Evolutionary conservation across 92 coral and sea anemone genomes (phyloP).

Genomic region (Ricordea florida): DNA sequence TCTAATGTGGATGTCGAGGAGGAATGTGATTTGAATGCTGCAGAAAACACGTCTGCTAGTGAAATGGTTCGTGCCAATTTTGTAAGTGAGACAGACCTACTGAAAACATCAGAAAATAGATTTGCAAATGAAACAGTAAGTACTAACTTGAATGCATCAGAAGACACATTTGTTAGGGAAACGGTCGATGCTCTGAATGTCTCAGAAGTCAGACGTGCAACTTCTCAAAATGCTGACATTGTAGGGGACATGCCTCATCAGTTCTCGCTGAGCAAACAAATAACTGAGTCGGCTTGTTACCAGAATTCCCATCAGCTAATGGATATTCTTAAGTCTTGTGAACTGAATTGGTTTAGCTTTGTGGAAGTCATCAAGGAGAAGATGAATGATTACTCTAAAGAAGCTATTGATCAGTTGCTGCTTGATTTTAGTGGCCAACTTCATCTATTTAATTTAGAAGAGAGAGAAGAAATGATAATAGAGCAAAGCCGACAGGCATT

Average conservation of each 20-base stretch:
- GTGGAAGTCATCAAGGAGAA: constrained; percentile 34
- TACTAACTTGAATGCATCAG: background rate
- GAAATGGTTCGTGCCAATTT: too few relatives aligned
- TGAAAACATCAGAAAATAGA: background rate
- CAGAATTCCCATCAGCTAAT: constrained; percentile 35
- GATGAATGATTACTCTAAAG: constrained; percentile 7
- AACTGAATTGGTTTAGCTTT: constrained; percentile 31
- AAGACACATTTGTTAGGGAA: too few relatives aligned
- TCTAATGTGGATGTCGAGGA: constrained; percentile 1
- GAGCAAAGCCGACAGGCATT: constrained; percentile 23
- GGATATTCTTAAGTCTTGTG: constrained; percentile 13
- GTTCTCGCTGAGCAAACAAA: constrained; percentile 30
- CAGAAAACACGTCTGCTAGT: too few relatives aligned
- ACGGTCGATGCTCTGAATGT: too few relatives aligned
- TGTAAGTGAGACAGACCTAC: background rate
- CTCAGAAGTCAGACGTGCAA: too few relatives aligned
- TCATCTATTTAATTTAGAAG: background rate
- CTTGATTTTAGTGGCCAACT: constrained; percentile 30
- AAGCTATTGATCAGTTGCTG: constrained; percentile 34
- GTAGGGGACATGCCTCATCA: constrained; percentile 15
- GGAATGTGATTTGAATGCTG: too few relatives aligned
- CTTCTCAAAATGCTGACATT: too few relatives aligned
- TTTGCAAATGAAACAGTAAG: constrained; percentile 8
- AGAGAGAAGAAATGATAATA: background rate
- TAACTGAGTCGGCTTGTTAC: constrained; percentile 13